Evolutionary conservation across 92 coral and sea anemone species (phyloP), one percentile per base, ranked within the genome.

Genomic region (Palythoa caribaeorum): DNA sequence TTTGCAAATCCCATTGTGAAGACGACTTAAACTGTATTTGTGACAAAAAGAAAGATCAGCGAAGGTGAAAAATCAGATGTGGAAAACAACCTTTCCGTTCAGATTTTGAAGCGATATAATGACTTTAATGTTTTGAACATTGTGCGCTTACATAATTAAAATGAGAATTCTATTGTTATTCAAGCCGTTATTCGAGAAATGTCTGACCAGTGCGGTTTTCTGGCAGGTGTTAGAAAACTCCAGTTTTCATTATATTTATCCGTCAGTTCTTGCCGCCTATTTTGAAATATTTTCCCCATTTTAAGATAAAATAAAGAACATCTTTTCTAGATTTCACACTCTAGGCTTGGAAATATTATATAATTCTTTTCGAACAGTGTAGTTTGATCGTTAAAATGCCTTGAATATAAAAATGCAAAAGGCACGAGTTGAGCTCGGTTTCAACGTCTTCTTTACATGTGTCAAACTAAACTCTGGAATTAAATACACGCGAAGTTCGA

Each of bases 211-310:
- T 35, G 68, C 17, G 79, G 79, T 73, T 40, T 73, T 73, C 54
- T 52, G 38, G 59, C 80, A 76, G 80, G 63, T 76, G 80, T 20
- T 76, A 6, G 16, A 76, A 76, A 50, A 76, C 74, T 70, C 17
- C 37, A 70, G 20, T 15, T 17, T 17, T 62, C 5, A 35, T n/a
- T 19, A 63, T 9, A 63, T n/a, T 1, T 9, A 63, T 63, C 1
- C 20, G 6, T 19, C 35, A 17, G 7, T 16, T 63, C 21, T 3
- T 63, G 6, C 2, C 50, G 50, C 4, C 5, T 8, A 44, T 44
- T 44, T 44, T 44, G 7, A 8, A 44, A 4, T 5, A 44, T 44
- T 44, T 44, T 44, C 7, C 50, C 6, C 50, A 8, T 44, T 44
- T 44, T 44, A 44, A 44, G 7, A 44, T 44, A 44, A 44, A 44